Base-by-base conservation (phyloP, 2,888 invertebrate species). In the Epirrhoe tristata region DNA sequence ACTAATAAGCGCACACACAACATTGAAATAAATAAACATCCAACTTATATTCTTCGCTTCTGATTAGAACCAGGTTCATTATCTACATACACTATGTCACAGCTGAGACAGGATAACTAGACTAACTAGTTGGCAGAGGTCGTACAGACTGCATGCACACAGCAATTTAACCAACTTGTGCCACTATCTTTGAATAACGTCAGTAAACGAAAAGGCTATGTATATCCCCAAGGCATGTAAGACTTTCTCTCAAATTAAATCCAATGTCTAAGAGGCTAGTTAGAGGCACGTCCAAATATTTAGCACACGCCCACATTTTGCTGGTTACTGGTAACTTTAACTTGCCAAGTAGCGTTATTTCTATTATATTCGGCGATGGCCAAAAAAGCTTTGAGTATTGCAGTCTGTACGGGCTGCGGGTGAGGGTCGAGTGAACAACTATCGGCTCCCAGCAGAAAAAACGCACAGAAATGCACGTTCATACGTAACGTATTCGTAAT, bases 21-120 rank as follows among this genome's bases (percentile, higher is more conserved):
- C 70, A 71, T 54, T 70, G 66, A 69, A 73, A 74, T 74, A 74
- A 74, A 74, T 74, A 73, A 71, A 71, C 70, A 73, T 60, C 63
- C 58, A 63, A 71, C 71, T 67, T 51, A 60, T 67, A 70, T 55
- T 66, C 60, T 63, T 43, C 61, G 65, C 62, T 63, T 14, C 67
- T 58, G 52, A 62, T 56, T 56, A 54, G 5, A 51, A 34, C 62
- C 39, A 46, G 53, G 24, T 52, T 43, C 14, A 34, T 6, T 48
- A 63, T 51, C 52, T 50, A 61, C 57, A 67, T 57, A 58, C 52
- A 54, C 66, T 58, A 59, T 51, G 54, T 58, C 65, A 48, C 63
- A 43, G 69, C 66, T 67, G 69, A 61, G 68, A 59, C 48, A 48
- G 56, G 51, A 51, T 43, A 63, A 62, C 50, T 54, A 55, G 48